A percentile compares a stretch with the other conserved stretches of the same genome.
These are phyloP conservation scores for Pangasianodon hypophthalmus DNA, from an alignment of 2,113 vertebrate species.

Conservation along the genomic window DNA sequence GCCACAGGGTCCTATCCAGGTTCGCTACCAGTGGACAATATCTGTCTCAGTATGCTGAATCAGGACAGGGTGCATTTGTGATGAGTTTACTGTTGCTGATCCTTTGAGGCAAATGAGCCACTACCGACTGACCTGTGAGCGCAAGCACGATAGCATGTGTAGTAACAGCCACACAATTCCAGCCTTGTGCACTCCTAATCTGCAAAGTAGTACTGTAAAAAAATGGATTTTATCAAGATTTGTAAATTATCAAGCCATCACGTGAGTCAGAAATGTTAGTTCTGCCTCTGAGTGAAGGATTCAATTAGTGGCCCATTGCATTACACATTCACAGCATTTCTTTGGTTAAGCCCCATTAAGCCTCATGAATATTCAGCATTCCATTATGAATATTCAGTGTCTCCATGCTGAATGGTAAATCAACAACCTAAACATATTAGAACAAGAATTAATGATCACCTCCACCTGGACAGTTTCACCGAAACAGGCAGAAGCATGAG, in stretches of 20 bases:
- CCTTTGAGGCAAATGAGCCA: neutral
- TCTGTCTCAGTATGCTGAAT: neutral
- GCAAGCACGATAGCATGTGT: neutral
- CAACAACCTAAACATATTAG: constrained; percentile 34
- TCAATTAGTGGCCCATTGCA: neutral
- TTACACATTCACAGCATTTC: constrained; percentile 11
- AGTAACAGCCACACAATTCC: no score
- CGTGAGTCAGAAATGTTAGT: neutral
- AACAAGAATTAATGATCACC: constrained; percentile 31
- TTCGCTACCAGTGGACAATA: neutral
- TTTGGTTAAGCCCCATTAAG: constrained; percentile 24
- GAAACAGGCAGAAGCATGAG: neutral
- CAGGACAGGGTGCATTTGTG: neutral
- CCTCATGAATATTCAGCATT: constrained; percentile 22
- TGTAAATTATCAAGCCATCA: neutral
- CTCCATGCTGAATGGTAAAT: constrained; percentile 27
- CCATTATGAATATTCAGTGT: constrained; percentile 25
- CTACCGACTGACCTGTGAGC: neutral
- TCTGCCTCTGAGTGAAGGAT: neutral
- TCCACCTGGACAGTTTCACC: constrained; percentile 25
- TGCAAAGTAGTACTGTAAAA: neutral
- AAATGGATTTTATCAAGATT: neutral
- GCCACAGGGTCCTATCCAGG: neutral
- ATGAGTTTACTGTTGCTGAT: neutral
- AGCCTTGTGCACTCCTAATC: neutral